Evolutionary conservation across 2,888 invertebrate species (phyloP).

Genomic region (Archaeoteleia sp.): DNA sequence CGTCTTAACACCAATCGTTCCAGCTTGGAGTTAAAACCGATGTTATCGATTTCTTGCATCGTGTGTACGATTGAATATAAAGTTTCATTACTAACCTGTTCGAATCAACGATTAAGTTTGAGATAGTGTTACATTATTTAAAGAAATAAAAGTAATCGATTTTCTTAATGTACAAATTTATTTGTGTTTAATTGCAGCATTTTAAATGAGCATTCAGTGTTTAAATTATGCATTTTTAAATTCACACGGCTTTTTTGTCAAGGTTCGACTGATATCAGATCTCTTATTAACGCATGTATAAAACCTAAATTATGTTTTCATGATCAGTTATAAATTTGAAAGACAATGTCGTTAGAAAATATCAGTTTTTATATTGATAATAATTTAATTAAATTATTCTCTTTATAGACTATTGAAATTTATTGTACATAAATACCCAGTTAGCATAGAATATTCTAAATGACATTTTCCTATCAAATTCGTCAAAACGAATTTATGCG

Average conservation of each 20-base stretch:
- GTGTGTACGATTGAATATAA: constrained; percentile 53
- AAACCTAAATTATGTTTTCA: constrained; percentile 12
- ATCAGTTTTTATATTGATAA: constrained; percentile 1
- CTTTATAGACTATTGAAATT: constrained; percentile 21
- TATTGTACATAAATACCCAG: constrained; percentile 26
- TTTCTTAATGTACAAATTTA: constrained; percentile 7
- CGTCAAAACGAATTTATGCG: constrained; percentile 11
- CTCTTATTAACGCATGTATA: no score
- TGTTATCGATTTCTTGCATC: constrained; percentile 50
- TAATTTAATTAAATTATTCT: constrained; percentile 15
- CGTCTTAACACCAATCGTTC: constrained; percentile 55
- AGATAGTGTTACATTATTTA: constrained; percentile 24
- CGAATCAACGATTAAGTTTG: constrained; percentile 43
- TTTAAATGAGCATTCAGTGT: constrained; percentile 2
- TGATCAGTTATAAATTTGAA: constrained; percentile 8
- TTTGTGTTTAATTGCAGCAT: constrained; percentile 1
- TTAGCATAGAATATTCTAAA: constrained; percentile 13
- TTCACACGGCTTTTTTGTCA: constrained; percentile 4
- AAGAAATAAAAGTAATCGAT: constrained; percentile 18
- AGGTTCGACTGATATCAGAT: no score
- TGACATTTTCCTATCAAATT: constrained; percentile 4
- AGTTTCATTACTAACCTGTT: constrained; percentile 56
- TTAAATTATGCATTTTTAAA: constrained; percentile 11
- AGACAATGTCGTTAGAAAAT: background rate
- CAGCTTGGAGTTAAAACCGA: constrained; percentile 53